Percentiles rank a stretch among this genome's conserved stretches.
Conservation (phyloP, 1,140 invertebrate species). For the Leptinotarsa texana region DNA sequence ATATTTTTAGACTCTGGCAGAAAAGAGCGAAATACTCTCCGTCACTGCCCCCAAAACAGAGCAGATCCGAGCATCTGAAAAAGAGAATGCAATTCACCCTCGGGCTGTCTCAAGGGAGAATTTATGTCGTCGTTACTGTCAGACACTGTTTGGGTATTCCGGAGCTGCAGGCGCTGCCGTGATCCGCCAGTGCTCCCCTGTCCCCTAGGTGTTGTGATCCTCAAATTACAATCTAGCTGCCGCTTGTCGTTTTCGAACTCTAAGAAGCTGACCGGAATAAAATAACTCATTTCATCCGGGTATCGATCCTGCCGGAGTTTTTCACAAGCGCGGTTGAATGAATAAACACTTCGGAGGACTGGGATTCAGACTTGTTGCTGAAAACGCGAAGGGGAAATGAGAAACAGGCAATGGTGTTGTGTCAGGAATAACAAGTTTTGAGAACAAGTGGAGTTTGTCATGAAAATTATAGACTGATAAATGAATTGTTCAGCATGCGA, state of each 20-base stretch:
- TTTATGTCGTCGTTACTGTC: slow-evolving; percentile 56
- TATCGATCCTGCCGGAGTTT: slow-evolving; percentile 19
- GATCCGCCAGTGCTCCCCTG: slow-evolving; percentile 36
- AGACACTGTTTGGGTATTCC: slow-evolving; percentile 54
- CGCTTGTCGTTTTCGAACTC: slow-evolving; percentile 33
- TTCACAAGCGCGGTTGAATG: background rate
- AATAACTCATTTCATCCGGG: slow-evolving; percentile 33
- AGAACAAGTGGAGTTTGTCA: too few relatives aligned
- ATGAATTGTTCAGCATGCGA: too few relatives aligned
- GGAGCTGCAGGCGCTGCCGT: slow-evolving; percentile 34
- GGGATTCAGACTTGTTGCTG: slow-evolving; percentile 17
- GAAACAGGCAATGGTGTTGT: background rate
- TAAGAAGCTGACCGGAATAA: slow-evolving; percentile 49
- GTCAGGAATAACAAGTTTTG: background rate
- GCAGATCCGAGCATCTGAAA: slow-evolving; percentile 15
- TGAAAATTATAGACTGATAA: too few relatives aligned
- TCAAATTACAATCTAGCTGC: slow-evolving; percentile 49
- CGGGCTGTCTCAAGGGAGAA: slow-evolving; percentile 48
- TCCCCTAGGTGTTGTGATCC: slow-evolving; percentile 49
- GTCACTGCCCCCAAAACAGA: slow-evolving; percentile 9
- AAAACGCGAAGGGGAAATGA: background rate
- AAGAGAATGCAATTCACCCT: slow-evolving; percentile 26
- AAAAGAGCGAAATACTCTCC: background rate
- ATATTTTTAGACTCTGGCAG: too few relatives aligned
- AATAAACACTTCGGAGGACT: slow-evolving; percentile 11